These are phyloP conservation scores for Zoanthus solanderi DNA, from an alignment of 92 coral and sea anemone genomes.

Conservation along the genomic window DNA sequence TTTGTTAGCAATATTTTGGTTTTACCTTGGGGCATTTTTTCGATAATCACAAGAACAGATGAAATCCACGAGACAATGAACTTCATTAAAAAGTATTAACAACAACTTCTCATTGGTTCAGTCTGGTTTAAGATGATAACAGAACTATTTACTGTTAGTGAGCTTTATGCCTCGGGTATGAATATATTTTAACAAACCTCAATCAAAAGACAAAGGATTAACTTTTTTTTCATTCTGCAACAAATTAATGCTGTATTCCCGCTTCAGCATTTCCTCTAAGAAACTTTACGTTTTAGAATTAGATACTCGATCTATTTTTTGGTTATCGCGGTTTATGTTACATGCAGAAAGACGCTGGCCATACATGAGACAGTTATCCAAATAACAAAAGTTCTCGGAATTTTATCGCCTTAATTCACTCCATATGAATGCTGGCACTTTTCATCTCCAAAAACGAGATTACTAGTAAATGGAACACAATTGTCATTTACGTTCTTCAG, in stretches of 20 bases:
- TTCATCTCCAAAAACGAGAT: neutral
- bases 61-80: neutral
- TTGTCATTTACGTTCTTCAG: neutral
- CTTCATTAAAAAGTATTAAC: constrained; percentile 8
- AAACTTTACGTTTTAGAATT: neutral
- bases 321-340: neutral
- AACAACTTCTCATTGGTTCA: constrained; percentile 1
- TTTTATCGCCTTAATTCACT: constrained; percentile 24
- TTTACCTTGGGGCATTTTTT: constrained; percentile 24
- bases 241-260: neutral
- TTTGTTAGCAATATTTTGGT: constrained; percentile 2
- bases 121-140: neutral
- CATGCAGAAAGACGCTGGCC: constrained; percentile 15
- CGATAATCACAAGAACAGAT: neutral
- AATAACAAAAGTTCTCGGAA: constrained; percentile 29
- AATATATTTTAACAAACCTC: neutral
- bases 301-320: neutral
- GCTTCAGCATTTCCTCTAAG: neutral
- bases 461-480: neutral
- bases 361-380: constrained; percentile 9
- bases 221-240: neutral
- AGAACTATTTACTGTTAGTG: neutral
- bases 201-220: neutral
- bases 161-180: neutral
- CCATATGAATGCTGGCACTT: constrained; percentile 32